Percentiles rank a stretch among this genome's conserved stretches.
These are phyloP conservation scores for Lucinisca nassula DNA, from an alignment of 2,888 invertebrate species.

Conservation along the genomic window DNA sequence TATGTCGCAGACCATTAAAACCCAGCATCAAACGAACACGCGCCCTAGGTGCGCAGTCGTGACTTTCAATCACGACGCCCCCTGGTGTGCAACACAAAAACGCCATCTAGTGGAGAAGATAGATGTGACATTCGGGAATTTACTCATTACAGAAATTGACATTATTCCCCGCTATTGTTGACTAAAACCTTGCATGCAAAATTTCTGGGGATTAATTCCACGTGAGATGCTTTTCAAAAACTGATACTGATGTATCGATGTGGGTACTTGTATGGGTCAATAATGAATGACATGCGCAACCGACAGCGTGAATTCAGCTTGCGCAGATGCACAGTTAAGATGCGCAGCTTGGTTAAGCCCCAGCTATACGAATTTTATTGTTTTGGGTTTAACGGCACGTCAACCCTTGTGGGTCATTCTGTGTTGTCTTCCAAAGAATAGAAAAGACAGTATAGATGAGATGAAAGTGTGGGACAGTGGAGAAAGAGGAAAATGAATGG, in stretches of 20 bases:
- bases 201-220: not conserved
- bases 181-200: conserved; percentile 10
- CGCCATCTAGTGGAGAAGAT: conserved; percentile 7
- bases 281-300: too few species aligned
- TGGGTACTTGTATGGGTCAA: too few species aligned
- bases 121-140: conserved; percentile 17
- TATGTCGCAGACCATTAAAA: conserved; percentile 17
- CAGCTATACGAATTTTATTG: too few species aligned
- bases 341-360: too few species aligned
- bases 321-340: too few species aligned
- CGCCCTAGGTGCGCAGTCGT: conserved; percentile 11
- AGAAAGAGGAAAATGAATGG: too few species aligned
- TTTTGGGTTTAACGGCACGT: too few species aligned
- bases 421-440: too few species aligned
- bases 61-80: conserved; percentile 14
- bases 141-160: conserved; percentile 14
- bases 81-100: not conserved
- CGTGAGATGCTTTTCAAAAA: not conserved
- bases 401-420: too few species aligned
- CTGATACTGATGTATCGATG: not conserved
- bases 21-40: conserved; percentile 12
- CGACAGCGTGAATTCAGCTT: too few species aligned
- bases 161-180: conserved; percentile 7
- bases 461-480: too few species aligned
- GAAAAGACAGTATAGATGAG: too few species aligned